A percentile compares a stretch with the other conserved stretches of the same genome.
phyloP scores from a whole-genome alignment of 2,113 vertebrate genomes.

The Lethenteron reissneri region DNA sequence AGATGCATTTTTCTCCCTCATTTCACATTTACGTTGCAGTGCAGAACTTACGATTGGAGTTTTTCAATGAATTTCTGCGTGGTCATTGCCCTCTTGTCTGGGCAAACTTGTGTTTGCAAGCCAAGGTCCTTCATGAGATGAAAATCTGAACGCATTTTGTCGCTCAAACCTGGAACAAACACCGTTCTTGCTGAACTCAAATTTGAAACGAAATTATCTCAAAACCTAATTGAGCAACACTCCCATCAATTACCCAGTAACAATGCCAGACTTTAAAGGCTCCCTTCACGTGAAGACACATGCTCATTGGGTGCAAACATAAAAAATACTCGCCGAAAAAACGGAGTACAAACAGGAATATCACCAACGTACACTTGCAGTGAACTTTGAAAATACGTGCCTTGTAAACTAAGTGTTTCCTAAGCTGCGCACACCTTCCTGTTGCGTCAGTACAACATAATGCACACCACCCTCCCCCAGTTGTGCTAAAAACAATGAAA shows the following conservation, averaged over 20 bases:
- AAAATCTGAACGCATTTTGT: slow-evolving; percentile 17
- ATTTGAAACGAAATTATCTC: no score
- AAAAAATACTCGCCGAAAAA: neutral
- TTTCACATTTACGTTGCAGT: neutral
- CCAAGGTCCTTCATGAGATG: slow-evolving; percentile 21
- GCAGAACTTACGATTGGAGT: slow-evolving; percentile 20
- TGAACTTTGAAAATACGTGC: no score
- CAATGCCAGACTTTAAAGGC: no score
- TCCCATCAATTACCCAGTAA: no score
- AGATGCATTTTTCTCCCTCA: neutral
- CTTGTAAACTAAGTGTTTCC: no score
- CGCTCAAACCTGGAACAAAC: slow-evolving; percentile 16
- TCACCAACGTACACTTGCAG: no score
- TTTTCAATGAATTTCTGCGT: slow-evolving; percentile 17
- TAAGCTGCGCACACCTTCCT: no score
- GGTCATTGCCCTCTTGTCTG: slow-evolving; percentile 17
- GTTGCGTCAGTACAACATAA: neutral
- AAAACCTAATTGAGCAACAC: no score
- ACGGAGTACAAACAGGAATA: neutral
- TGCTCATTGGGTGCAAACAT: no score
- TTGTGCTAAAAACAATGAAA: neutral
- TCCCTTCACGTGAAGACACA: no score
- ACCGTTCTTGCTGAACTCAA: no score
- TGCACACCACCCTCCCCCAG: neutral
- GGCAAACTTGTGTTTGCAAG: slow-evolving; percentile 16